phyloP scores from a whole-genome alignment of 2,888 invertebrate genomes.

The Lissonota sp. region DNA sequence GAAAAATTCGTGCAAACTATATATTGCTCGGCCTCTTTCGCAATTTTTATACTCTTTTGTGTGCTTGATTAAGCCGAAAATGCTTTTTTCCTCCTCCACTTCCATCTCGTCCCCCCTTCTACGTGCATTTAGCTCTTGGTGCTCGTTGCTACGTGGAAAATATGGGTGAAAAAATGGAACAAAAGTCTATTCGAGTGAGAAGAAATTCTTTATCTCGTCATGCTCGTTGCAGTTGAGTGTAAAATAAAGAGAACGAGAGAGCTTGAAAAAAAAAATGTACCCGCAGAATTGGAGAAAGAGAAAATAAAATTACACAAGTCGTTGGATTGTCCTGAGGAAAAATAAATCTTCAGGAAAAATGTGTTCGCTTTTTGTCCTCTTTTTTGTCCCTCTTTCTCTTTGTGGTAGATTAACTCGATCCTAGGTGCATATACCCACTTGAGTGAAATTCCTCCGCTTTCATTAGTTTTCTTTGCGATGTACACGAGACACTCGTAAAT shows the following conservation, averaged over 20 bases:
- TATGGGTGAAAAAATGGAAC: slow-evolving; percentile 29
- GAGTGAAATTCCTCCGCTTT: slow-evolving; percentile 21
- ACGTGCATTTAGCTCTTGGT: not conserved
- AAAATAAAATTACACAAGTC: slow-evolving; percentile 40
- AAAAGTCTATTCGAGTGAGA: not conserved
- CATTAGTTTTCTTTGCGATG: slow-evolving; percentile 12
- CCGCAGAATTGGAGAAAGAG: slow-evolving; percentile 5
- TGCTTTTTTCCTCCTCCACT: slow-evolving; percentile 26
- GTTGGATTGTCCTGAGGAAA: slow-evolving; percentile 33
- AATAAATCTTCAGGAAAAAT: slow-evolving; percentile 45
- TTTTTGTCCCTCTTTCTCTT: not conserved
- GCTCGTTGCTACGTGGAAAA: slow-evolving; percentile 22
- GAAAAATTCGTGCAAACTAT: slow-evolving; percentile 49
- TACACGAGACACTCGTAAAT: slow-evolving; percentile 32
- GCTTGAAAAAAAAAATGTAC: not conserved
- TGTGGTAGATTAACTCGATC: slow-evolving; percentile 10
- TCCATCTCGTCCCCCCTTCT: not conserved
- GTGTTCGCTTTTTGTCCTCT: slow-evolving; percentile 25
- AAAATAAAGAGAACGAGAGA: slow-evolving; percentile 33
- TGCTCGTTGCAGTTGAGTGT: slow-evolving; percentile 20
- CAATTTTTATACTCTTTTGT: slow-evolving; percentile 48
- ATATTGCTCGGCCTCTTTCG: slow-evolving; percentile 34
- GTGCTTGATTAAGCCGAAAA: slow-evolving; percentile 73
- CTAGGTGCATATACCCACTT: slow-evolving; percentile 18
- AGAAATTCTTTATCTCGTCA: slow-evolving; percentile 41